A percentile compares a stretch with the other conserved stretches of the same genome.
Conservation (phyloP, 2,113 vertebrate genomes). For the Cromileptes altivelis region DNA sequence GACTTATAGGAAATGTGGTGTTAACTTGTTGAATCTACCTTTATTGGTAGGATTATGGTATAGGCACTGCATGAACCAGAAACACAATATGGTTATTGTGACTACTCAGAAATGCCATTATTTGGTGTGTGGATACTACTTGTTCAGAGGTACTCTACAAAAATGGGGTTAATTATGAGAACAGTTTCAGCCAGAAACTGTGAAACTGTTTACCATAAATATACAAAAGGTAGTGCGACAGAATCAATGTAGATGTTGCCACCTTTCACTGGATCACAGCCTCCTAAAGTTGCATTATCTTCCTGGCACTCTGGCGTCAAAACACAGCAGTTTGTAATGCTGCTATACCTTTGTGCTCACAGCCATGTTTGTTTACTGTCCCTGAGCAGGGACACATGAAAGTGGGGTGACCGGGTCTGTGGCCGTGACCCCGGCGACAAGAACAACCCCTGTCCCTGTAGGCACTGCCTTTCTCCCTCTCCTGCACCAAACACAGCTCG, state of each 20-base stretch:
- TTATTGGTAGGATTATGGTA: not conserved
- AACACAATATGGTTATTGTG: not conserved
- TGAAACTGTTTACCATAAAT: not conserved
- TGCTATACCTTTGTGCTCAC: conserved; percentile 13
- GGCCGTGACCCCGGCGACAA: conserved; percentile 52
- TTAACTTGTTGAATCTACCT: not conserved
- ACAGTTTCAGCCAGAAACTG: not conserved
- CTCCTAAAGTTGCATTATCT: conserved; percentile 14
- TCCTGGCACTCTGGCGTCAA: conserved; percentile 15
- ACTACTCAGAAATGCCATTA: not conserved
- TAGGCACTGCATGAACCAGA: not conserved
- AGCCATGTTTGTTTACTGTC: conserved; percentile 67
- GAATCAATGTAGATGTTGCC: conserved; percentile 9
- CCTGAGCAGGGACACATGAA: conserved; percentile 58
- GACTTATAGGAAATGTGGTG: not conserved
- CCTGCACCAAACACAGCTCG: not conserved
- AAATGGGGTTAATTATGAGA: not conserved
- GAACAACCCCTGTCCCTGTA: conserved; percentile 31
- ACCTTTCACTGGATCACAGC: conserved; percentile 14
- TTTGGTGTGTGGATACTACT: not conserved
- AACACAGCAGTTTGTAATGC: conserved; percentile 37
- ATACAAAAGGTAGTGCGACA: not conserved
- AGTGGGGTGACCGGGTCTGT: conserved; percentile 47
- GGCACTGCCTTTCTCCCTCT: conserved; percentile 16
- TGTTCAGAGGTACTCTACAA: not conserved